These are phyloP conservation scores for Myotis planiceps DNA, from an alignment of 2,797 vertebrate species.

Conservation along the genomic window DNA sequence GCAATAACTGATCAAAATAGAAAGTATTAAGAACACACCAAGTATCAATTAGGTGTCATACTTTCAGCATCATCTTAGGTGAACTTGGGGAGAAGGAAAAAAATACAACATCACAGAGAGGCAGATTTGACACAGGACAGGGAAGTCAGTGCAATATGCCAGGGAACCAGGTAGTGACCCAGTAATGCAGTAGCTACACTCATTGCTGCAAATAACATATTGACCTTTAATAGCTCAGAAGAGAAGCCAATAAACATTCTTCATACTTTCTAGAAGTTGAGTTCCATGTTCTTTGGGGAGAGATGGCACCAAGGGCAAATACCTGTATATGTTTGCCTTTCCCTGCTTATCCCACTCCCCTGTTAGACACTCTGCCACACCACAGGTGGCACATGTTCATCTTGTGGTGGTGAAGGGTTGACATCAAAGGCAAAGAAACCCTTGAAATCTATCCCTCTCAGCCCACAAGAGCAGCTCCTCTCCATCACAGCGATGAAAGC, in stretches of 20 bases:
- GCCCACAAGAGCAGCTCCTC: constrained; percentile 62
- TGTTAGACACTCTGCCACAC: fast-evolving
- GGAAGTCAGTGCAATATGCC: not conserved
- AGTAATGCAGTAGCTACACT: not conserved
- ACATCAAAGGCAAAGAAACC: constrained; percentile 10
- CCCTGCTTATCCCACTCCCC: not conserved
- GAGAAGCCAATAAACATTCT: not conserved
- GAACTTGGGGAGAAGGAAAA: not conserved
- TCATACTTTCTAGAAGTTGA: not conserved
- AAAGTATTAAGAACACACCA: not conserved
- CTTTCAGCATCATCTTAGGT: not conserved
- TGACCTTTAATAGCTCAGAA: not conserved
- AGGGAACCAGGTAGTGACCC: not conserved
- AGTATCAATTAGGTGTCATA: not conserved
- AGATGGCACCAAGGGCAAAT: not conserved
- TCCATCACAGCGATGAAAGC: constrained; percentile 72
- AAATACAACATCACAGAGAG: not conserved
- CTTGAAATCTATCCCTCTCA: not conserved
- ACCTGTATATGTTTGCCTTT: not conserved
- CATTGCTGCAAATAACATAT: not conserved
- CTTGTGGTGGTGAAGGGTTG: not conserved
- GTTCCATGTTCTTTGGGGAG: not conserved
- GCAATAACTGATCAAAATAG: not conserved
- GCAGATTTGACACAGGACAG: not conserved
- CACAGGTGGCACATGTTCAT: constrained; percentile 23